Conservation (phyloP, 2,888 invertebrate species). For the Cerastis leucographa region DNA sequence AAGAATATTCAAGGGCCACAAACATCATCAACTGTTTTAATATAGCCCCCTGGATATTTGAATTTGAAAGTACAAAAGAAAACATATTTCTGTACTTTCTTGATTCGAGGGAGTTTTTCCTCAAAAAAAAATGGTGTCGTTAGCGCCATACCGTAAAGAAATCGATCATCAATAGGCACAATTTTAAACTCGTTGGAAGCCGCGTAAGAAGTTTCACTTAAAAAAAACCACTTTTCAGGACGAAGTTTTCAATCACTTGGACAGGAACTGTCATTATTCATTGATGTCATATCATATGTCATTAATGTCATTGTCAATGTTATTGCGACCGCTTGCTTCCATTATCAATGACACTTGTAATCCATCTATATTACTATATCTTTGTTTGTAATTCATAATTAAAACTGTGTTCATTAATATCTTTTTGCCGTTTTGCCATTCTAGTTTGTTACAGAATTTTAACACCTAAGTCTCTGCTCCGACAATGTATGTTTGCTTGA, state of each 20-base stretch:
- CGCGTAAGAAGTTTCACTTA: too few relatives aligned
- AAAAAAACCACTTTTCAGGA: background rate
- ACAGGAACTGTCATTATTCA: constrained; percentile 5
- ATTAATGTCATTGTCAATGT: constrained; percentile 31
- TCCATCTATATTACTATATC: too few relatives aligned
- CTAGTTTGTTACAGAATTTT: constrained; percentile 25
- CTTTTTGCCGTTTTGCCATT: constrained; percentile 9
- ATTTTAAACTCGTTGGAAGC: too few relatives aligned
- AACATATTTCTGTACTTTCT: too few relatives aligned
- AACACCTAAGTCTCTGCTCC: accelerated
- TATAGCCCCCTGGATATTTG: too few relatives aligned
- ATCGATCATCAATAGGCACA: too few relatives aligned
- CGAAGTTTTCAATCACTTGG: background rate
- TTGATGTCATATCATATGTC: background rate
- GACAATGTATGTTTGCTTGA: background rate
- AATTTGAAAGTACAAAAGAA: too few relatives aligned
- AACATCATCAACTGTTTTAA: too few relatives aligned
- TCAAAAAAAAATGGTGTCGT: too few relatives aligned
- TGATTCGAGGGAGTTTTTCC: too few relatives aligned
- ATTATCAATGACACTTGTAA: background rate
- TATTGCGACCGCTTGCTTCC: background rate
- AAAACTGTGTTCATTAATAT: background rate
- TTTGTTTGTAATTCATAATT: background rate
- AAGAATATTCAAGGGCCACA: too few relatives aligned
- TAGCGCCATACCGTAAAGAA: too few relatives aligned